Evolutionary conservation across 1,140 invertebrate species (phyloP).

Genomic region (Drosophila nigromelanica): DNA sequence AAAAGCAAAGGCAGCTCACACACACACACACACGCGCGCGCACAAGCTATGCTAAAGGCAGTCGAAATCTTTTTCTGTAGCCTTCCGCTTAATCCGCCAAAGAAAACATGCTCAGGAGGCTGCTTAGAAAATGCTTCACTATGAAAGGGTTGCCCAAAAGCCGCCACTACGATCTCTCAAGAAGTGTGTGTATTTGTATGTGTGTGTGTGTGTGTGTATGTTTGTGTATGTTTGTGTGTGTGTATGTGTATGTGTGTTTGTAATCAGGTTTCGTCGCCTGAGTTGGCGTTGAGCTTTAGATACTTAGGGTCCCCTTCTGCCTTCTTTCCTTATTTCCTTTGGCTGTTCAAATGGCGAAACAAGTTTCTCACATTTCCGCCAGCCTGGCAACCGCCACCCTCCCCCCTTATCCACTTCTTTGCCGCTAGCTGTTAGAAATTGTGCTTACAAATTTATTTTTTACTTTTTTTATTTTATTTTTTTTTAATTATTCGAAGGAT

Average conservation of each 20-base stretch:
- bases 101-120: slow-evolving; percentile 68
- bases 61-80: slow-evolving; percentile 66
- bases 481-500: slow-evolving; percentile 64
- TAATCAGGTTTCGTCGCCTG: slow-evolving; percentile 42
- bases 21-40: slow-evolving; percentile 3
- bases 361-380: slow-evolving; percentile 74
- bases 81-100: slow-evolving; percentile 73
- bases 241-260: slow-evolving; percentile 18
- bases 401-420: slow-evolving; percentile 3
- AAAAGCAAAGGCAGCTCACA: slow-evolving; percentile 31
- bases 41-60: not conserved
- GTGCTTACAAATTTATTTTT: slow-evolving; percentile 27
- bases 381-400: slow-evolving; percentile 4
- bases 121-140: slow-evolving; percentile 63
- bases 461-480: too few relatives aligned
- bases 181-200: slow-evolving; percentile 8
- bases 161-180: not conserved
- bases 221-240: not conserved
- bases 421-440: not conserved
- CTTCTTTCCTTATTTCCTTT: slow-evolving; percentile 33
- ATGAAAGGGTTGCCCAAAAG: slow-evolving; percentile 41
- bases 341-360: slow-evolving; percentile 52
- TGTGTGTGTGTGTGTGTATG: not conserved
- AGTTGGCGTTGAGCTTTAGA: slow-evolving; percentile 60
- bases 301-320: slow-evolving; percentile 35